Percentiles rank a stretch among this genome's conserved stretches.
phyloP scores from a whole-genome alignment of 2,113 vertebrate genomes.

The Scalopus aquaticus region DNA sequence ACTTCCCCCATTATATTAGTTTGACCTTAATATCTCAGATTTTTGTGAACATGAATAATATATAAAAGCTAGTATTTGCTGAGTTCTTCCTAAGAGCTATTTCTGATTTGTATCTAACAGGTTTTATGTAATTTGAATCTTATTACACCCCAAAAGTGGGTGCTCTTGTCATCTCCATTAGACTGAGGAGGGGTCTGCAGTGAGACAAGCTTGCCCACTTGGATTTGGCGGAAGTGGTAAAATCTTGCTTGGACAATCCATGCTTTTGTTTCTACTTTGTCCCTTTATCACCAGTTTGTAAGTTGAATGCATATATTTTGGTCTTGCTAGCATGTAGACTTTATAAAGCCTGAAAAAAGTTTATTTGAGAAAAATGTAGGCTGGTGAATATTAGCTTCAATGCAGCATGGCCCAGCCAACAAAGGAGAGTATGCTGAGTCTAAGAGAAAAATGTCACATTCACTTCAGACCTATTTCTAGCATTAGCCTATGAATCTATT shows the following conservation, averaged over 20 bases:
- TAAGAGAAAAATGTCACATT: neutral
- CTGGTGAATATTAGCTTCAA: neutral
- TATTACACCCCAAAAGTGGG: neutral
- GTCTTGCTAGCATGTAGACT: neutral
- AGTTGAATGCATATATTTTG: neutral
- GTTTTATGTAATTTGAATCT: neutral
- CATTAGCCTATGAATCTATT: neutral
- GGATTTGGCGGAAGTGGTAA: neutral
- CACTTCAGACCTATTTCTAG: constrained; percentile 16
- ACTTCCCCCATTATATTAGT: neutral
- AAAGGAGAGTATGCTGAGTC: neutral
- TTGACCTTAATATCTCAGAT: neutral
- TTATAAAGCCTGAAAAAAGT: neutral
- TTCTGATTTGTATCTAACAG: neutral
- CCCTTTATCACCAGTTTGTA: neutral
- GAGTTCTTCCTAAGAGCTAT: neutral
- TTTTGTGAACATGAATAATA: neutral
- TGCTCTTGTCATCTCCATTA: too few relatives aligned
- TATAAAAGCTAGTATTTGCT: neutral
- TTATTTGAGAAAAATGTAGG: neutral
- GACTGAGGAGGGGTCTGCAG: neutral
- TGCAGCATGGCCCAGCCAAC: neutral
- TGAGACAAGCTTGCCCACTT: neutral
- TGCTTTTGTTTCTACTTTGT: neutral
- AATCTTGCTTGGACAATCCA: neutral